Evolutionary conservation across 1,140 invertebrate species (phyloP), one percentile per base, ranked within the genome.

Genomic region (Ceratoteleas bidentatus): DNA sequence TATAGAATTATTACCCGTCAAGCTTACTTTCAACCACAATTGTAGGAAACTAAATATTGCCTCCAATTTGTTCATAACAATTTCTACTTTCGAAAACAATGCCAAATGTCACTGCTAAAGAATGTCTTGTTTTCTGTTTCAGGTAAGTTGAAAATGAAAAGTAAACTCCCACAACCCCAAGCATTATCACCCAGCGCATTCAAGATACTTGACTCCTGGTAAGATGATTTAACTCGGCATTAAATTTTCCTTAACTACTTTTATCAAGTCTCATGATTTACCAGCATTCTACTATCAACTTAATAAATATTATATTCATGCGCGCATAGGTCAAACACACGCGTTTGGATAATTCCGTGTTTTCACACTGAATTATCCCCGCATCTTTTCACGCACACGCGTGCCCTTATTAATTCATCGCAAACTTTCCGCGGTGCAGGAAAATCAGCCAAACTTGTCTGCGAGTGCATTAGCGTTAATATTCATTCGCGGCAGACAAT

Each of bases 211-310:
- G 62, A 68, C 62, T 80, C 57, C 50, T 10, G 69, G 77, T 74
- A 68, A 78, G 75, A 78, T 80, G 77, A 80, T 80, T 80, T 80
- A 80, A 69, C 33, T 69, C 50, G 36, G 62, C 64, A 80, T 80
- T 80, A 73, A 80, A 80, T 80, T 74, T 74, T 80, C 77, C 62
- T 80, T 73, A 68, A 80, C 77, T 80, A 80, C 70, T 80, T 80
- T 80, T 74, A 80, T 80, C 77, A 74, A 69, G 34, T 43, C 33
- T 49, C 36, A n/a, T 34, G 64, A 75, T 74, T 81, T 70, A 74
- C 50, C 64, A 69, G 14, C 58, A 62, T 75, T 65, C 64, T 54
- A 36, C 45, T 70, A 75, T 74, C 77, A 74, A 47, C 58, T 54
- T 68, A 56, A 79, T 73, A 80, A 80, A 80, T 68, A 72, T 61